Percentiles rank a stretch among this genome's conserved stretches.
These are phyloP conservation scores for Halictus ligatus DNA, from an alignment of 2,888 invertebrate genomes.

Conservation along the genomic window DNA sequence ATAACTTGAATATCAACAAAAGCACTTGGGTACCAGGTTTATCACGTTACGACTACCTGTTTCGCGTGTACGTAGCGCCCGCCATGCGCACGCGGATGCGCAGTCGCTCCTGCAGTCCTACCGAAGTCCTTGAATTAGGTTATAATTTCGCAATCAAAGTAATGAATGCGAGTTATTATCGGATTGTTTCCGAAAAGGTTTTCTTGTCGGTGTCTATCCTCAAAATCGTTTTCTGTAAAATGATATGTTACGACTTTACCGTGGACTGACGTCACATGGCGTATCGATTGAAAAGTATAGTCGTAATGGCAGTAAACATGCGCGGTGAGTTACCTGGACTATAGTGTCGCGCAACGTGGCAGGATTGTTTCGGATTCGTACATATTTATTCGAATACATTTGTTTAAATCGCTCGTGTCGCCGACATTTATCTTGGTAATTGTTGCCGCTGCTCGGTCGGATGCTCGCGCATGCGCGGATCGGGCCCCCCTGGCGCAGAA, in stretches of 20 bases:
- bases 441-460: neutral
- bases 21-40: neutral
- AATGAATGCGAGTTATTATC: neutral
- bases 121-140: neutral
- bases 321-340: conserved; percentile 25
- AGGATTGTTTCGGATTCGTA: conserved; percentile 2
- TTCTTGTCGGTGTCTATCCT: neutral
- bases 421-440: neutral
- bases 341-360: neutral
- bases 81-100: conserved; percentile 2
- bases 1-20: neutral
- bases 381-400: neutral
- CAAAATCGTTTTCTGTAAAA: neutral
- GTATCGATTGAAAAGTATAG: conserved; percentile 71
- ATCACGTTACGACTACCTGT: neutral
- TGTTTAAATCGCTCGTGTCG: neutral
- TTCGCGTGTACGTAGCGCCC: neutral
- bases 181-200: neutral
- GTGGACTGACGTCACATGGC: conserved; percentile 72
- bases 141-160: neutral
- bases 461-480: neutral
- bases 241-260: neutral
- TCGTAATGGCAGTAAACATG: conserved; percentile 36
- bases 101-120: neutral
- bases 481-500: neutral